Conservation (phyloP, 2,113 vertebrate genomes). For the Copsychus sechellarum region DNA sequence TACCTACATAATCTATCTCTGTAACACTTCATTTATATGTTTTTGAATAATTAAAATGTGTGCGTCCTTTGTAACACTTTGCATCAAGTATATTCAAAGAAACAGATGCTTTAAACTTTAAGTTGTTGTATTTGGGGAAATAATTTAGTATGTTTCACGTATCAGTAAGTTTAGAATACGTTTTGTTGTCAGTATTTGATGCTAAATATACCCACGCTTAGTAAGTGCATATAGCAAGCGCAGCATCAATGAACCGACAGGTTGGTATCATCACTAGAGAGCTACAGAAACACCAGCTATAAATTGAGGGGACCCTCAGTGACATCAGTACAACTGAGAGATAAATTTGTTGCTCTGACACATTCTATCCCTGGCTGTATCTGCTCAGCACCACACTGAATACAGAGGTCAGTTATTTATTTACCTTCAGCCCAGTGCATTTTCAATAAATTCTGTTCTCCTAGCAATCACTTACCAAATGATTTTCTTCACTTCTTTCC, state of each 20-base stretch:
- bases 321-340: neutral
- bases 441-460: constrained; percentile 1
- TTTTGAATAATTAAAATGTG: neutral
- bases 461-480: neutral
- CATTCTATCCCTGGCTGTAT: neutral
- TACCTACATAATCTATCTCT: neutral
- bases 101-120: constrained; percentile 12
- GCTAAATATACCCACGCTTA: neutral
- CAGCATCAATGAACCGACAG: neutral
- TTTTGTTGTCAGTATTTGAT: neutral
- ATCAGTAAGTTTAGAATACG: neutral
- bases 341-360: neutral
- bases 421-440: neutral
- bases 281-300: neutral
- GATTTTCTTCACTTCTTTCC: neutral
- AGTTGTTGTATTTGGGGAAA: neutral
- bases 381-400: neutral
- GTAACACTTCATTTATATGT: neutral
- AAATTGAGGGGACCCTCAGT: neutral
- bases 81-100: neutral
- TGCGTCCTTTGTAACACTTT: neutral
- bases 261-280: neutral
- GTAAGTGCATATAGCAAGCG: neutral
- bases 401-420: neutral
- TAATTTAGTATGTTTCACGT: neutral